Evolutionary conservation across 1,140 invertebrate genomes (phyloP).

Genomic region (Lepidotrigona ventralis): DNA sequence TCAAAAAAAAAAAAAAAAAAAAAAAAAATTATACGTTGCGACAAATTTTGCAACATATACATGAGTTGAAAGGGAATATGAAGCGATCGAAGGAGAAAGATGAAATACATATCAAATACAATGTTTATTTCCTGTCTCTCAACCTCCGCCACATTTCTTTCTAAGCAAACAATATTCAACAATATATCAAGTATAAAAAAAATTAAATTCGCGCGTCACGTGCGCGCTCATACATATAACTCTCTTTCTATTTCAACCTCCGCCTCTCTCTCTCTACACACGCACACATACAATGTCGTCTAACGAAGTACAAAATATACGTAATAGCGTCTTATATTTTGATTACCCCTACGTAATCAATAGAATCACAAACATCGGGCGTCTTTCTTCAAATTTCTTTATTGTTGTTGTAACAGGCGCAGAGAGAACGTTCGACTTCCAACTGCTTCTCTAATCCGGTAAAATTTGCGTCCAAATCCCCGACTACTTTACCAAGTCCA

Average conservation of each 20-base stretch:
- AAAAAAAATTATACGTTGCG: no score
- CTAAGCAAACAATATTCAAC: conserved; percentile 30
- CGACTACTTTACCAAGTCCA: neutral
- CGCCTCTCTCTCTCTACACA: neutral
- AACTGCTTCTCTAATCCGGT: neutral
- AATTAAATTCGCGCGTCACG: conserved; percentile 18
- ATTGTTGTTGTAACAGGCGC: neutral
- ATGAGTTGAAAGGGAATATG: neutral
- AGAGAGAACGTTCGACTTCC: neutral
- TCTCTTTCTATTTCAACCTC: neutral
- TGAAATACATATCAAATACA: neutral
- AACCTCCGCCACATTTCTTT: neutral
- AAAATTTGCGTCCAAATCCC: neutral
- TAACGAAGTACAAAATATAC: conserved; percentile 73
- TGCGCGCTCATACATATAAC: neutral
- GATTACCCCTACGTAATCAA: conserved; percentile 65
- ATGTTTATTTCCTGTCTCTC: neutral
- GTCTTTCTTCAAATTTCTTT: neutral
- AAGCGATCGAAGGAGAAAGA: neutral
- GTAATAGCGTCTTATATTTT: conserved; percentile 70
- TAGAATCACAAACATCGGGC: conserved; percentile 42
- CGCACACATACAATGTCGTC: conserved; percentile 14
- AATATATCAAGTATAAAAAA: conserved; percentile 16
- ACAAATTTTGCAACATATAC: neutral
- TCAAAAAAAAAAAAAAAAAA: no score